These are phyloP conservation scores for Piaya cayana DNA, from an alignment of 2,113 vertebrate genomes.

Conservation along the genomic window DNA sequence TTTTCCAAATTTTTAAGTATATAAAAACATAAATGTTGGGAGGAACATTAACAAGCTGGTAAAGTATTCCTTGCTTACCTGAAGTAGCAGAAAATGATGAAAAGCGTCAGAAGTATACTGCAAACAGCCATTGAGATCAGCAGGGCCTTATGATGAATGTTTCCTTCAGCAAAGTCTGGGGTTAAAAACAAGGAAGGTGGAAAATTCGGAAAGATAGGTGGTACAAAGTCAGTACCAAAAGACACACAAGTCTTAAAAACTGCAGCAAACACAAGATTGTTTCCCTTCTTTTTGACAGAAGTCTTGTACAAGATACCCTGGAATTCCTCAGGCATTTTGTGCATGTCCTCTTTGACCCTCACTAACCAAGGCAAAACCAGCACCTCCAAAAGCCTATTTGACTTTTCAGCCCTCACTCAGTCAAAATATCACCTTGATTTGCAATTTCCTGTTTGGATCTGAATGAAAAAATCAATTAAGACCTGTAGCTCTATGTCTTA, in stretches of 20 bases:
- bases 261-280: rapidly evolving
- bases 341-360: not conserved
- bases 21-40: not conserved
- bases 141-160: slow-evolving; percentile 89
- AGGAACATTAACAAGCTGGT: not conserved
- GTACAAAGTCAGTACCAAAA: not conserved
- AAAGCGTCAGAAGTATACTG: slow-evolving; percentile 85
- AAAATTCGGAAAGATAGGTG: not conserved
- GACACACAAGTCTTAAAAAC: not conserved
- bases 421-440: not conserved
- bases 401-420: not conserved
- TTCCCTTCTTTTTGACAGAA: not conserved
- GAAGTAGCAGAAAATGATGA: slow-evolving; percentile 93
- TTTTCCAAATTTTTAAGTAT: not conserved
- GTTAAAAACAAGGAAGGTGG: not conserved
- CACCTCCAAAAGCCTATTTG: not conserved
- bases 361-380: not conserved
- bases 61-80: slow-evolving; percentile 77
- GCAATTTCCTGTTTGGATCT: not conserved
- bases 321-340: not conserved
- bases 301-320: not conserved
- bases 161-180: slow-evolving; percentile 87
- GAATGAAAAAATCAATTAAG: not conserved
- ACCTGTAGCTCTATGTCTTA: not conserved
- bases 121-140: slow-evolving; percentile 90